These are phyloP conservation scores for Rhinella marina DNA, from an alignment of 2,797 vertebrate genomes.

Conservation along the genomic window DNA sequence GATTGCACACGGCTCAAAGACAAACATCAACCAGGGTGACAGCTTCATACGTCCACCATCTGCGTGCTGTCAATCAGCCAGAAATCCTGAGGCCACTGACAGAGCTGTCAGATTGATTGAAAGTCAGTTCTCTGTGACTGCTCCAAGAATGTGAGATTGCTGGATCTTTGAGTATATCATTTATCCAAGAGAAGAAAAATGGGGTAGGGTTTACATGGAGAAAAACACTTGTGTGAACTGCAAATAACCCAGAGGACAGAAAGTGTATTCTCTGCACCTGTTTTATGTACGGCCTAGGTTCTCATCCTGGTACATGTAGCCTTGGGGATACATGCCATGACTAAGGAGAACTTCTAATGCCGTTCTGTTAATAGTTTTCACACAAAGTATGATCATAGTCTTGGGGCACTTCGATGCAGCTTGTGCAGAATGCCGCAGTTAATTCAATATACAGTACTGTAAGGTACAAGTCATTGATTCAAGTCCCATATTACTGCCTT, in stretches of 20 bases:
- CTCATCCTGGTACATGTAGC: background rate
- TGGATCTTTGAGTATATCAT: conserved; percentile 26
- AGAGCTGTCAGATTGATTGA: conserved; percentile 79
- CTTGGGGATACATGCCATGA: too few relatives aligned
- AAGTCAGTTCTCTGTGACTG: conserved; percentile 75
- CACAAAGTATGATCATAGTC: too few relatives aligned
- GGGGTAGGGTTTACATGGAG: conserved; percentile 6
- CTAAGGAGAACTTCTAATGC: too few relatives aligned
- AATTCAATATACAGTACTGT: too few relatives aligned
- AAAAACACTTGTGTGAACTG: background rate
- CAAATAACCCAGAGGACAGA: background rate
- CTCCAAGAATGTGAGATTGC: conserved; percentile 57
- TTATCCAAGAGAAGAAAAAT: conserved; percentile 16
- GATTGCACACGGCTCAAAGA: conserved; percentile 73
- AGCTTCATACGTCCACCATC: conserved; percentile 82
- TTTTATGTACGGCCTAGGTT: background rate
- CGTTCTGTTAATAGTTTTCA: too few relatives aligned
- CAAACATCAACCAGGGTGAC: conserved; percentile 78
- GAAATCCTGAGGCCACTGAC: conserved; percentile 79
- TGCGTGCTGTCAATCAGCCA: conserved; percentile 83
- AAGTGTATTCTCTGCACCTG: background rate
- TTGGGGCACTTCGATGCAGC: too few relatives aligned
- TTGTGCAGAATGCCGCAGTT: too few relatives aligned
- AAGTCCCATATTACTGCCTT: too few relatives aligned
- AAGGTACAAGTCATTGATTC: too few relatives aligned